phyloP scores from a whole-genome alignment of 2,888 invertebrate genomes.

The Smittia aterrima region DNA sequence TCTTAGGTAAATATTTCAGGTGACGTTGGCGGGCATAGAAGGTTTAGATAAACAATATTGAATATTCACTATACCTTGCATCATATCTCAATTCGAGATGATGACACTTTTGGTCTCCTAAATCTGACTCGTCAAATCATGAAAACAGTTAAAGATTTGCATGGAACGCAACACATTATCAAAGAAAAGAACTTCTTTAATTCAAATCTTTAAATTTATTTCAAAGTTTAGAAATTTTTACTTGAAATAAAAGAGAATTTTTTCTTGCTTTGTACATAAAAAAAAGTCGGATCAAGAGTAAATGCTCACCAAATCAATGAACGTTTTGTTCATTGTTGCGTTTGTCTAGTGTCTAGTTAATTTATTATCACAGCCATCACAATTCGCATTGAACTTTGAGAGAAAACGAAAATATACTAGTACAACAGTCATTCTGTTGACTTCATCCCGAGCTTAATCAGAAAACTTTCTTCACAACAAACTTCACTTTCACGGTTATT shows the following conservation, averaged over 20 bases:
- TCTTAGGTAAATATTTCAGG: neutral
- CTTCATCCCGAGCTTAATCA: neutral
- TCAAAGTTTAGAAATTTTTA: too few species aligned
- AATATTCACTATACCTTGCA: constrained; percentile 39
- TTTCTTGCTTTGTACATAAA: too few species aligned
- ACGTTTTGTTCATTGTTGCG: too few species aligned
- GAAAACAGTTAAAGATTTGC: too few species aligned
- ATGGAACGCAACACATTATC: too few species aligned
- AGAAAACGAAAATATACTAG: neutral
- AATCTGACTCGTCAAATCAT: too few species aligned
- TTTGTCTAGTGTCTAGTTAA: too few species aligned
- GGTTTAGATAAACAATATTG: neutral
- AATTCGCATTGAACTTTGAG: constrained; percentile 8
- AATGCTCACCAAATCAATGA: neutral
- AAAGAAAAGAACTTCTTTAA: too few species aligned
- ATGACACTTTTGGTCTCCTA: too few species aligned
- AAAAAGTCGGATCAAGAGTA: too few species aligned
- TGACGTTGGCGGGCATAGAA: neutral
- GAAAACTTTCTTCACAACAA: neutral
- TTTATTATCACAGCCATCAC: constrained; percentile 37
- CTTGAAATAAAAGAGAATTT: too few species aligned
- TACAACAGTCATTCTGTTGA: neutral
- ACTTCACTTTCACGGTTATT: neutral
- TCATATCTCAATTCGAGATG: constrained; percentile 33
- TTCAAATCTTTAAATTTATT: too few species aligned